These are phyloP conservation scores for Drosophila ironensis DNA, from an alignment of 1,140 invertebrate genomes.

Conservation along the genomic window DNA sequence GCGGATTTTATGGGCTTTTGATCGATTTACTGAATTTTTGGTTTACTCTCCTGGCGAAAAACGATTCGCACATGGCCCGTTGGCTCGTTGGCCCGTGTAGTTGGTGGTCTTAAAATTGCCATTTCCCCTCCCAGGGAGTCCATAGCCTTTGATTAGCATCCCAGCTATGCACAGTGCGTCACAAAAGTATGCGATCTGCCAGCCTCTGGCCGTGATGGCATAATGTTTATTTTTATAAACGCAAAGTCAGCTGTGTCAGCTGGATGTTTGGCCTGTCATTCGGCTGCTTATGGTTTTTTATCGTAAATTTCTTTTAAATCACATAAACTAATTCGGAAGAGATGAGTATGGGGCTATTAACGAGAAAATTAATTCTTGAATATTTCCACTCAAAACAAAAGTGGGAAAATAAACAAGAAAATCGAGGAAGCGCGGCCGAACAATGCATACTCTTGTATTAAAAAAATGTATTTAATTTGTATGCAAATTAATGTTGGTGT, in stretches of 20 bases:
- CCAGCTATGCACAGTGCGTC: constrained; percentile 33
- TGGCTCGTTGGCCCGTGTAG: too few relatives aligned
- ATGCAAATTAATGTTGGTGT: background rate
- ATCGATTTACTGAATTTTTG: constrained; percentile 56
- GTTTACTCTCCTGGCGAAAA: constrained; percentile 1
- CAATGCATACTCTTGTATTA: too few relatives aligned
- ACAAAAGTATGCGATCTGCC: constrained; percentile 18
- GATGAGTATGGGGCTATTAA: constrained; percentile 62
- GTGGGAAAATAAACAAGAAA: constrained; percentile 4
- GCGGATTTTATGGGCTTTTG: constrained; percentile 60
- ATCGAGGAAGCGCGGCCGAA: background rate
- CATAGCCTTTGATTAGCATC: constrained; percentile 1
- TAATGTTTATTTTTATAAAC: constrained; percentile 52
- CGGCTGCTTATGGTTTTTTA: background rate
- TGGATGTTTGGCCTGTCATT: constrained; percentile 9
- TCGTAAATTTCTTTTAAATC: constrained; percentile 40
- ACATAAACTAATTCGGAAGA: constrained; percentile 44
- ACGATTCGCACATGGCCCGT: constrained; percentile 35
- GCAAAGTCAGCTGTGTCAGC: constrained; percentile 34
- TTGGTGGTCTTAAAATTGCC: constrained; percentile 7
- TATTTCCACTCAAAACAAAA: constrained; percentile 40
- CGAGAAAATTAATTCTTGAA: constrained; percentile 56
- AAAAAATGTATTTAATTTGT: background rate
- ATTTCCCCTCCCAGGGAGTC: background rate
- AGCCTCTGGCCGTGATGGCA: constrained; percentile 26